These are phyloP conservation scores for Psilanteris sp. DNA, from an alignment of 1,140 invertebrate species.

Conservation along the genomic window DNA sequence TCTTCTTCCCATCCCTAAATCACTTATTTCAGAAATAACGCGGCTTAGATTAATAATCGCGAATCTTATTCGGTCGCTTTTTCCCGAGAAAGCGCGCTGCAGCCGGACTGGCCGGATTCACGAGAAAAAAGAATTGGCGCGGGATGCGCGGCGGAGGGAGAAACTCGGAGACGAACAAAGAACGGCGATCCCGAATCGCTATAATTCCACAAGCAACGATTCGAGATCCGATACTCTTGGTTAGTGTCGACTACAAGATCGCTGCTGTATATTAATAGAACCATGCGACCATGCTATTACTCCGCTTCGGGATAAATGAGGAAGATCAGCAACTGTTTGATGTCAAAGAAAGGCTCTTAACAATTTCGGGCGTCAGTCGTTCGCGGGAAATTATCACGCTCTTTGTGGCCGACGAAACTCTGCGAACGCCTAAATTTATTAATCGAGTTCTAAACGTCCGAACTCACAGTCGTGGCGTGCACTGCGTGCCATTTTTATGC, in stretches of 20 bases:
- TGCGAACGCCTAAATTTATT: constrained; percentile 22
- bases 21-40: constrained; percentile 78
- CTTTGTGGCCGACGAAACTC: constrained; percentile 29
- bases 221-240: constrained; percentile 66
- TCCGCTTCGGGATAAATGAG: constrained; percentile 63
- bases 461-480: not conserved
- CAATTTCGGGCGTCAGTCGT: constrained; percentile 50
- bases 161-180: constrained; percentile 46
- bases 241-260: constrained; percentile 61
- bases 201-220: constrained; percentile 65
- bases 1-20: constrained; percentile 66
- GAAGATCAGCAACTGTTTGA: constrained; percentile 63
- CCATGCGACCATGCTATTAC: constrained; percentile 60
- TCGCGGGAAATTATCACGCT: constrained; percentile 51
- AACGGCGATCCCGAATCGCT: constrained; percentile 64
- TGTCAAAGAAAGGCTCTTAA: constrained; percentile 58
- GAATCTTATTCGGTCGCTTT: constrained; percentile 58
- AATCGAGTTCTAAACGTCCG: constrained; percentile 26
- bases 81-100: constrained; percentile 52
- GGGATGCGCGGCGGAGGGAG: constrained; percentile 5
- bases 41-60: constrained; percentile 74
- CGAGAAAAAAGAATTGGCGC: constrained; percentile 46
- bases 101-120: constrained; percentile 32
- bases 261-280: constrained; percentile 64
- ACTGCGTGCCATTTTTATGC: too few relatives aligned